phyloP scores from a whole-genome alignment of 2,113 vertebrate species.

The Chamaetylas fuelleborni region DNA sequence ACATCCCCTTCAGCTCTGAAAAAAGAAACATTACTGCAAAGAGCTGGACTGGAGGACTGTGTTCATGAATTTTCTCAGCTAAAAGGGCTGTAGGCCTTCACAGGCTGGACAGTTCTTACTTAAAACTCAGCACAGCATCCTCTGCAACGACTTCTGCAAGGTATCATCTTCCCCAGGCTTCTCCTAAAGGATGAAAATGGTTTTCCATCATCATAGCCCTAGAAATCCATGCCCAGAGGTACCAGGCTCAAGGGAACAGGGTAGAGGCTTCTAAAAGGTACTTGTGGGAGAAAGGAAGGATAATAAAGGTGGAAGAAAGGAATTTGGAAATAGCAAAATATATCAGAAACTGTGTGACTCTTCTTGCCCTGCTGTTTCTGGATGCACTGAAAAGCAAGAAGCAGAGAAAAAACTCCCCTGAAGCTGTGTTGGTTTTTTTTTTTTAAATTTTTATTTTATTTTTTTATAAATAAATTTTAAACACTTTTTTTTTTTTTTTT shows the following conservation, averaged over 20 bases:
- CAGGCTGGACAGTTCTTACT: not conserved
- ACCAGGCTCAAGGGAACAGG: not conserved
- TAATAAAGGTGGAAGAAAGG: not conserved
- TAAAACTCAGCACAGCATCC: not conserved
- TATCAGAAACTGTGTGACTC: fast-evolving
- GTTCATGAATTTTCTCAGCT: not conserved
- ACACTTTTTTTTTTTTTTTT: not conserved
- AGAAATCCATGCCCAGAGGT: not conserved
- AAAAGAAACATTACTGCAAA: not conserved
- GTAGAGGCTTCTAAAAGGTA: not conserved
- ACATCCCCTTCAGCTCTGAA: not conserved
- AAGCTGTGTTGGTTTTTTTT: not conserved
- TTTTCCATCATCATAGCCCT: not conserved
- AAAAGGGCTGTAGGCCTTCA: fast-evolving
- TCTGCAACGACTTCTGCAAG: not conserved
- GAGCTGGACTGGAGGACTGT: not conserved
- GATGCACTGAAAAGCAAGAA: not conserved
- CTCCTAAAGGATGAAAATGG: fast-evolving
- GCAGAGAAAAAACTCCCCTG: not conserved
- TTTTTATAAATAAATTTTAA: too few relatives aligned
- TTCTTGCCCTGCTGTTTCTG: not conserved
- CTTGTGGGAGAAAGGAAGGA: not conserved
- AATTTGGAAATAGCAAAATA: not conserved
- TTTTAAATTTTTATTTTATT: too few relatives aligned
- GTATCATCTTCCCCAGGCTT: not conserved